Evolutionary conservation across 2,113 vertebrate species (phyloP).

Genomic region (Myotis yumanensis): DNA sequence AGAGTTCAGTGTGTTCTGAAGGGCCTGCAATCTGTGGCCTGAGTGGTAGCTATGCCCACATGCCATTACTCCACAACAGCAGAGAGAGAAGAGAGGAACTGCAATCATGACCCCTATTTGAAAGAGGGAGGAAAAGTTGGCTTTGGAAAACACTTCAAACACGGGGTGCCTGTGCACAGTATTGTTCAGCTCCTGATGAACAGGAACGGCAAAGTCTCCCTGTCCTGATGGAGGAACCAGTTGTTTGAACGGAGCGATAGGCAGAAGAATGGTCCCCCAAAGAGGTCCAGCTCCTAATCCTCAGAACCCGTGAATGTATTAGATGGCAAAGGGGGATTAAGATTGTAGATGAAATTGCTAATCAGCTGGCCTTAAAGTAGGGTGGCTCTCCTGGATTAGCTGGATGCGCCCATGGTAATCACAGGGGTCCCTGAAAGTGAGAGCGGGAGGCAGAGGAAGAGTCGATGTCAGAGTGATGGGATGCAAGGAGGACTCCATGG

Average conservation of each 20-base stretch:
- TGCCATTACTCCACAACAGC: accelerated
- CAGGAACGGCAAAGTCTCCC: not conserved
- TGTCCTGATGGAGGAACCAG: not conserved
- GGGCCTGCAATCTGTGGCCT: too few relatives aligned
- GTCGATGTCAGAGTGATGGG: accelerated
- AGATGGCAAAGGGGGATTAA: not conserved
- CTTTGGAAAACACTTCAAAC: not conserved
- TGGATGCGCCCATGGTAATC: not conserved
- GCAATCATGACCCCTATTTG: not conserved
- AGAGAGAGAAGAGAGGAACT: not conserved
- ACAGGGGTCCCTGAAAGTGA: not conserved
- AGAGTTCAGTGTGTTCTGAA: not conserved
- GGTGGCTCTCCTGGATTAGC: not conserved
- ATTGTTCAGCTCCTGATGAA: not conserved
- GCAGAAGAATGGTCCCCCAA: not conserved
- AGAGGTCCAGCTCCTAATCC: not conserved
- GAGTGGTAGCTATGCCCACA: not conserved
- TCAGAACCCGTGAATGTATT: not conserved
- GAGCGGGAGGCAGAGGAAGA: not conserved
- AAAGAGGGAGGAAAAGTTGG: not conserved
- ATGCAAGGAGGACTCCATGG: not conserved
- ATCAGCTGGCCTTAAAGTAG: not conserved
- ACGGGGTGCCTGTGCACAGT: accelerated
- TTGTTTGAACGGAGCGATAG: not conserved
- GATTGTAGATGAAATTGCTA: not conserved